A percentile compares a stretch with the other conserved stretches of the same genome.
phyloP scores from a whole-genome alignment of 2,113 vertebrate species.

The Argyrosomus japonicus region DNA sequence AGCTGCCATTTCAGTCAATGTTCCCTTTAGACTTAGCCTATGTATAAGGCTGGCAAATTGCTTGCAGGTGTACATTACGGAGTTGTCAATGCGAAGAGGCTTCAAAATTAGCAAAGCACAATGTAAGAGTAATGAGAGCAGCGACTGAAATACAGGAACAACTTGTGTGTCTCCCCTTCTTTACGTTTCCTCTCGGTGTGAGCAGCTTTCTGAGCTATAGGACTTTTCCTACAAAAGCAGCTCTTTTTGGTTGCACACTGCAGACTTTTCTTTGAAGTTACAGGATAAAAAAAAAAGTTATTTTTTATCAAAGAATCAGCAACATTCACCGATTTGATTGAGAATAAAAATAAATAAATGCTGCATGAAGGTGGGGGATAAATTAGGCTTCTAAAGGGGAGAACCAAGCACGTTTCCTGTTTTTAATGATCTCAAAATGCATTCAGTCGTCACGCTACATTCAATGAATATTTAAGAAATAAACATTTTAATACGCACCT shows the following conservation, averaged over 20 bases:
- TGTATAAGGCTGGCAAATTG: conserved; percentile 97
- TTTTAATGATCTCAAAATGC: background rate
- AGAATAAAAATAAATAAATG: conserved; percentile 39
- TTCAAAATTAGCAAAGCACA: conserved; percentile 97
- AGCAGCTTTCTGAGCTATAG: conserved; percentile 34
- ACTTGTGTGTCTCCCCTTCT: conserved; percentile 62
- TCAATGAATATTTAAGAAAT: conserved; percentile 36
- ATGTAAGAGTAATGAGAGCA: conserved; percentile 94
- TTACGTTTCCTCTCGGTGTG: conserved; percentile 46
- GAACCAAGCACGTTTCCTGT: conserved; percentile 15
- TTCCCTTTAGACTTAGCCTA: conserved; percentile 86
- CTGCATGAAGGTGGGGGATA: background rate
- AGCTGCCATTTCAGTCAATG: conserved; percentile 92
- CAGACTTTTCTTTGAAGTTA: conserved; percentile 45
- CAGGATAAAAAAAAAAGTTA: conserved; percentile 23
- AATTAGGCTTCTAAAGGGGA: background rate
- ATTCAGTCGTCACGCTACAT: background rate
- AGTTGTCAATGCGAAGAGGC: conserved; percentile 93
- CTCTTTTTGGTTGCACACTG: conserved; percentile 4
- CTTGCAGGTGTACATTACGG: conserved; percentile 99
- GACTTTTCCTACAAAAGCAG: conserved; percentile 31
- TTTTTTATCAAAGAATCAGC: conserved; percentile 21
- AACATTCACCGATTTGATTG: conserved; percentile 6
- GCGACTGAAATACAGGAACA: conserved; percentile 91
- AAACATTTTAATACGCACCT: conserved; percentile 86